Conservation (phyloP, 35 echinoderm and acorn worm genomes). For the Heliocidaris tuberculata region DNA sequence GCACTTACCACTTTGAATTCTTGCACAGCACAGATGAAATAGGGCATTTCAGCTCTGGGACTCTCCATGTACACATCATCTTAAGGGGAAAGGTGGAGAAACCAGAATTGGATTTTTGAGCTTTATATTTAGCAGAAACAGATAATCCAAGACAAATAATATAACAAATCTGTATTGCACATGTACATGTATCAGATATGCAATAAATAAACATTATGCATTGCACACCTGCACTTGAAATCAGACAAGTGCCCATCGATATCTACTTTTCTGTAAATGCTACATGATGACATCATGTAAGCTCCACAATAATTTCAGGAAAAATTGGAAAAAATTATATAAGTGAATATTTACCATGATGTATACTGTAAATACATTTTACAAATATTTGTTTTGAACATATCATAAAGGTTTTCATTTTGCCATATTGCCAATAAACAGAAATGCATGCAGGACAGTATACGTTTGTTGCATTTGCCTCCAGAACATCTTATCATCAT, state of each 20-base stretch:
- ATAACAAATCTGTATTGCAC: background rate
- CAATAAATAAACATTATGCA: background rate
- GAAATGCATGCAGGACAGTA: no score
- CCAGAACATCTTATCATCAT: no score
- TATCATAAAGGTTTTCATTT: no score
- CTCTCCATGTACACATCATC: constrained; percentile 97
- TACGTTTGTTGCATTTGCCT: no score
- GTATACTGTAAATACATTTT: no score
- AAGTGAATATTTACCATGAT: no score
- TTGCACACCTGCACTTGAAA: background rate
- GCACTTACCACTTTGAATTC: constrained; percentile 95
- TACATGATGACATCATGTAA: no score
- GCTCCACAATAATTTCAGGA: no score
- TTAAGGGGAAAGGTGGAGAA: constrained; percentile 31
- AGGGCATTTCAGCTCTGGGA: constrained; percentile 81
- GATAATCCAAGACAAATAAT: background rate
- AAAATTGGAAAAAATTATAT: no score
- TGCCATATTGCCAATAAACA: no score
- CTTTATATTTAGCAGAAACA: background rate
- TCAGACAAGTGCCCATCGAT: background rate
- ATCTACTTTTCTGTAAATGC: no score
- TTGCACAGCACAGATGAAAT: constrained; percentile 91
- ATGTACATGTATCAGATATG: background rate
- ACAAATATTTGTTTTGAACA: no score
- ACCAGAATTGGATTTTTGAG: background rate